Evolutionary conservation across 2,113 vertebrate species (phyloP), one percentile per base, ranked within the genome.

Genomic region (Pseudorasbora parva): DNA sequence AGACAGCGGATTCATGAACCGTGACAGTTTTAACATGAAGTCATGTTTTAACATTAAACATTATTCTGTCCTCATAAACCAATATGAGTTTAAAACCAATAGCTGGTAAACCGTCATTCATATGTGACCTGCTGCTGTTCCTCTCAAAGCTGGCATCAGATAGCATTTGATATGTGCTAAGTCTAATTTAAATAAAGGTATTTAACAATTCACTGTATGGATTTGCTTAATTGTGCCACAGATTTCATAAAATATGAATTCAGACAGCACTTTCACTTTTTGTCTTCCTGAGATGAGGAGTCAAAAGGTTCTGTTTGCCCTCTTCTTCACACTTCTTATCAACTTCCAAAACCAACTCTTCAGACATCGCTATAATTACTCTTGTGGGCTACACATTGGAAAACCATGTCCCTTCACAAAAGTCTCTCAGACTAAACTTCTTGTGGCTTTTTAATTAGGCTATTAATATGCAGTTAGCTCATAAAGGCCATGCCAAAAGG

Each of bases 391-490:
- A 51, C 73, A 79, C 62, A 82, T 66, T 71, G 64, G 51, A 87
- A 83, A 82, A 82, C 77, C 84, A 86, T 82, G 78, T 84, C 81
- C 68, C 51, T 49, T 77, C 60, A 75, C 64, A 83, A 73, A 82
- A 82, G 56, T 82, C 75, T 85, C 60, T 85, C 60, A 54, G 49
- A 79, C 76, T 54, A 25, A 73, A 78, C 25, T 83, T 87, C 47
- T 82, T 86, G 83, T 88, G 66, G 71, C 45, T 78, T 85, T 88
- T 90, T 88, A 90, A 89, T 88, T 85, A 90, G 85, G 62, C 73
- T 79, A 87, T 89, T 90, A 89, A 88, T 82, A 90, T 87, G 79
- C 86, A 83, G 88, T 84, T 88, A 86, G 72, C 69, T 75, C 87
- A 69, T 59, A 83, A 87, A 86, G 73, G 82, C 79, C 80, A 57